phyloP scores from a whole-genome alignment of 2,797 vertebrate species.

The Spizella passerina region DNA sequence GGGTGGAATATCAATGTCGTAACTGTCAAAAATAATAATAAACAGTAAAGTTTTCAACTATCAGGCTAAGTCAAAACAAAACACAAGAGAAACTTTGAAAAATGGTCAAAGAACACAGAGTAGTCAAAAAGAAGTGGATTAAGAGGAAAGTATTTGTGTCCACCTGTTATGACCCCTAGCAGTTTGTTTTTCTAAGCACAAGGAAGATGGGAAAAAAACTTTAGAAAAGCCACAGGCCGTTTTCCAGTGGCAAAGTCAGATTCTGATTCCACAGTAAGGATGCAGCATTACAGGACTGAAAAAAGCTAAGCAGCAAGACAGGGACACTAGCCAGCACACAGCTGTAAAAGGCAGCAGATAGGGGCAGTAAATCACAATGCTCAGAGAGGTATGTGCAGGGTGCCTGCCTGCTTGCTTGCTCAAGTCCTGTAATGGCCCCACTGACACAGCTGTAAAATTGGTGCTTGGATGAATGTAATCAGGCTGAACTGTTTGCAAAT shows the following conservation, averaged over 20 bases:
- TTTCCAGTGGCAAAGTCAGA: background rate
- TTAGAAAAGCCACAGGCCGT: background rate
- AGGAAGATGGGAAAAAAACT: background rate
- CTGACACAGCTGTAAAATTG: conserved; percentile 35
- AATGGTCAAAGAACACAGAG: background rate
- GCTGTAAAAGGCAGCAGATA: conserved; percentile 47
- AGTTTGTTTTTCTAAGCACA: background rate
- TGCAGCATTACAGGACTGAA: background rate
- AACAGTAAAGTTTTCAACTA: background rate
- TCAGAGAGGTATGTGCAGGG: background rate
- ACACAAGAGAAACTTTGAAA: background rate
- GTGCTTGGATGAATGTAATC: conserved; percentile 5
- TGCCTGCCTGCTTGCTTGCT: background rate
- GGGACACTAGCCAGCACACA: conserved; percentile 22
- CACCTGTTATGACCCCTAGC: background rate
- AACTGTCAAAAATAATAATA: conserved; percentile 32
- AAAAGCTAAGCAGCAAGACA: background rate
- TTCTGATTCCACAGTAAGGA: background rate
- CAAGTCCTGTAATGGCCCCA: background rate
- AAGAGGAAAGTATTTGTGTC: background rate
- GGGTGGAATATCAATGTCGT: background rate
- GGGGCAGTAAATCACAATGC: conserved; percentile 4
- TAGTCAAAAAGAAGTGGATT: background rate
- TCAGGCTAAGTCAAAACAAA: background rate
- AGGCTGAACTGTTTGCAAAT: conserved; percentile 8